Conservation (phyloP, 2,113 vertebrate genomes). For the Cottus gobio region DNA sequence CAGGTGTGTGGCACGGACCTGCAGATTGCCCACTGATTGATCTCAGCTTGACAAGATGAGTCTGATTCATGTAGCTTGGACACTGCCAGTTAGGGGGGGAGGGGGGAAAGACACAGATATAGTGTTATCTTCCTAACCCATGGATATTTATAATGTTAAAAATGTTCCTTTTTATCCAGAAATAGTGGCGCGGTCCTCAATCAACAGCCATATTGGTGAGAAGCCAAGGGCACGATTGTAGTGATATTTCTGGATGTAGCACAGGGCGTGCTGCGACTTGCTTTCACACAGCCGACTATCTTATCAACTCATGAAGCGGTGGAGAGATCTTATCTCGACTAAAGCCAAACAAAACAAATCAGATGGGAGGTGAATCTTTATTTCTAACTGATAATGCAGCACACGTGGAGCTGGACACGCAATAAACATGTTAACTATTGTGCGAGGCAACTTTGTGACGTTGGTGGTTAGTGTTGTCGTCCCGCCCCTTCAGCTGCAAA, state of each 20-base stretch:
- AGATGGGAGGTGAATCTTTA: neutral
- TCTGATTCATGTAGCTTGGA: conserved; percentile 28
- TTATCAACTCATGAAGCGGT: neutral
- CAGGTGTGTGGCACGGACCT: conserved; percentile 50
- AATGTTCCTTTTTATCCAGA: neutral
- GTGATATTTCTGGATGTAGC: neutral
- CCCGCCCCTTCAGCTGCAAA: neutral
- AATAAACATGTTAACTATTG: neutral
- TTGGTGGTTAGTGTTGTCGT: neutral
- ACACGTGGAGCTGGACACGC: neutral
- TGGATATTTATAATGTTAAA: conserved; percentile 1
- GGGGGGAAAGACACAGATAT: neutral
- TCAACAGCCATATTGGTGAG: neutral
- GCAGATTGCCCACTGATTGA: conserved; percentile 54
- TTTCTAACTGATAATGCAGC: neutral
- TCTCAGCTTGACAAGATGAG: conserved; percentile 37
- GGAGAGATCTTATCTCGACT: neutral
- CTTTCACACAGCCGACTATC: neutral
- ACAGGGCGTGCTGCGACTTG: neutral
- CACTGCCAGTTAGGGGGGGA: neutral
- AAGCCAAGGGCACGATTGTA: neutral
- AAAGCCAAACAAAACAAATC: neutral
- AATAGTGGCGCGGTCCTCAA: neutral
- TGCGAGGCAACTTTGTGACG: neutral
- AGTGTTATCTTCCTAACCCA: neutral